Percentiles rank a stretch among this genome's conserved stretches.
Conservation (phyloP, 1,140 invertebrate species). For the Frieseomelitta varia region DNA sequence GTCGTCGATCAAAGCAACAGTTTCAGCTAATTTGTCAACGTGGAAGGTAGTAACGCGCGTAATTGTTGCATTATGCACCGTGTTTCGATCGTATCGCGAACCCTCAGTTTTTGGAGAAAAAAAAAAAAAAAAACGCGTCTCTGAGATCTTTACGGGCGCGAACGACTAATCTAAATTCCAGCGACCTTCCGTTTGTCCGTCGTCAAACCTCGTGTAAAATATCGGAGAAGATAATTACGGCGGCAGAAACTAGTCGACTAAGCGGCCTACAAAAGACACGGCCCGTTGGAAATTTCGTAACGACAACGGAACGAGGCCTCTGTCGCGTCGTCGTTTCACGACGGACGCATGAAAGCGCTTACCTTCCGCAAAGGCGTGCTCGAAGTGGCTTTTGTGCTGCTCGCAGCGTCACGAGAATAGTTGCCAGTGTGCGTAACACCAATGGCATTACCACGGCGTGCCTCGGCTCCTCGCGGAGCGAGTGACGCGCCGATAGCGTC, state of each 20-base stretch:
- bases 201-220: not conserved
- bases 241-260: not conserved
- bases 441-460: constrained; percentile 50
- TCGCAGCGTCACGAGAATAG: constrained; percentile 45
- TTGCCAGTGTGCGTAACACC: constrained; percentile 47
- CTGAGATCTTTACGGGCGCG: not conserved
- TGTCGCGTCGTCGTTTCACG: not conserved
- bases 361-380: constrained; percentile 39
- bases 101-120: not conserved
- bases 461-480: constrained; percentile 25
- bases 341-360: constrained; percentile 38
- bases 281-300: constrained; percentile 18
- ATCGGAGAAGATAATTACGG: not conserved
- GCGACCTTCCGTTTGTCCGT: not conserved
- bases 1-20: constrained; percentile 3
- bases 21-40: constrained; percentile 28
- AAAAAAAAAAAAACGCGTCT: not conserved
- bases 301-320: not conserved
- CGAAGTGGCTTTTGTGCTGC: constrained; percentile 58
- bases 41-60: constrained; percentile 34
- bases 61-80: constrained; percentile 24
- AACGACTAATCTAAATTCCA: not conserved
- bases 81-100: not conserved
- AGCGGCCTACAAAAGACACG: not conserved
- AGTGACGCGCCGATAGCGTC: constrained; percentile 65